Base-by-base conservation (phyloP, 2,888 invertebrate species). In the Gymnocheta viridis region DNA sequence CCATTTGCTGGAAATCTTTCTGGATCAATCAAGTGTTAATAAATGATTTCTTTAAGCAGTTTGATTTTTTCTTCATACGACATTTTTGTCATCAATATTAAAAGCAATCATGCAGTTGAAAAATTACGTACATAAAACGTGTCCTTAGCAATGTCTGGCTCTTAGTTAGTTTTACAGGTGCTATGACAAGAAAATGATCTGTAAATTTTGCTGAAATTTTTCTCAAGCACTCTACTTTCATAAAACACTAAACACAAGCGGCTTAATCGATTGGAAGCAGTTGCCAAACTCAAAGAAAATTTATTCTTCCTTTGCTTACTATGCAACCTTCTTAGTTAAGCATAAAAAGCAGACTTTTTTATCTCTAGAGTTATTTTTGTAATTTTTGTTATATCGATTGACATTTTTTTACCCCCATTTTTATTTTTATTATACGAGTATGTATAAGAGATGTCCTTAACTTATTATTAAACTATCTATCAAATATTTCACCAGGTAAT, bases 401-500 rank as follows among this genome's bases (percentile, higher is more conserved):
- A n/a, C 22, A 0, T 24, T 24, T 38, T 24, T 41, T 41, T 22
- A 1, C 0, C 38, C n/a, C n/a, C n/a, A n/a, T 2, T 24, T 14
- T 35, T 19, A 22, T 60, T 60, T 19, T 19, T 29, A 35, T 35
- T 44, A 9, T 54, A 32, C 9, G 47, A 17, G 2, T 47, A 47
- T 19, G 19, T 19, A 17, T 47, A 19, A 41, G 0, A 35, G 35
- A 38, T 51, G 51, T 38, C 49, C 38, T 29, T n/a, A n/a, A n/a
- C n/a, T n/a, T 73, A 29, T 60, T 47, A 73, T 62, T 62, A 76
- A 77, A 66, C 54, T 62, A 73, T 82, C 78, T 74, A 85, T 78
- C 80, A 83, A 77, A 83, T 79, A 80, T 82, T 86, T 81, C 74
- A 3, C n/a, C 66, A 78, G 54, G 72, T 82, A 86, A 86, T 86